Evolutionary conservation across 2,797 vertebrate species (phyloP).

Genomic region (Anabacerthia variegaticeps): DNA sequence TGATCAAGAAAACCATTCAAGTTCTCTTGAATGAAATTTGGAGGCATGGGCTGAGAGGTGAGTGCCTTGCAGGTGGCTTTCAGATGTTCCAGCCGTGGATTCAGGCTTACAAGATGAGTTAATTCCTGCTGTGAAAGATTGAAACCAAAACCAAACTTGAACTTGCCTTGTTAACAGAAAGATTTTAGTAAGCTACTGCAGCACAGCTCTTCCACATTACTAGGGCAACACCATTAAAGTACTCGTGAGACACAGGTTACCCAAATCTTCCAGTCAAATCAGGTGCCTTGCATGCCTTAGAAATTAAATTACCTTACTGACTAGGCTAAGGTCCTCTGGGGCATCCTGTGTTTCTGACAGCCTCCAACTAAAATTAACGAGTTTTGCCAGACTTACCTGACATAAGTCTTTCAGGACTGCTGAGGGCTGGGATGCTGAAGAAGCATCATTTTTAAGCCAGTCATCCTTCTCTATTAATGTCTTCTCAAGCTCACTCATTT

Average conservation of each 20-base stretch:
- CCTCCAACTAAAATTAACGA: neutral
- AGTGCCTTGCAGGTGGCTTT: slow-evolving; percentile 73
- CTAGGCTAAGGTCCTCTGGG: neutral
- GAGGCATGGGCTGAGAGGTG: slow-evolving; percentile 55
- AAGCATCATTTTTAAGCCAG: slow-evolving; percentile 72
- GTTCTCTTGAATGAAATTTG: slow-evolving; percentile 77
- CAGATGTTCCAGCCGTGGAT: slow-evolving; percentile 75
- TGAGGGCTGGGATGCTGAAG: slow-evolving; percentile 55
- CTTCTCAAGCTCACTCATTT: slow-evolving; percentile 80
- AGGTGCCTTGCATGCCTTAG: neutral
- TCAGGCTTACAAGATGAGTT: slow-evolving; percentile 73
- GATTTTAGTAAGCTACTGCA: neutral
- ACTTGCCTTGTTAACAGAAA: neutral
- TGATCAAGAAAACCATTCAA: slow-evolving; percentile 72
- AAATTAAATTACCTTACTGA: neutral
- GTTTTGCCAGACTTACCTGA: slow-evolving; percentile 77
- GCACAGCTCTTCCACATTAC: neutral
- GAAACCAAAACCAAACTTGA: neutral
- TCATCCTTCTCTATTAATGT: slow-evolving; percentile 79
- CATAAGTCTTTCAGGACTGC: slow-evolving; percentile 75
- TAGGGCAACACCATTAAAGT: neutral
- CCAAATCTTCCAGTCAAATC: neutral
- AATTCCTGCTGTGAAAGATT: slow-evolving; percentile 76
- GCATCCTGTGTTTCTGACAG: neutral
- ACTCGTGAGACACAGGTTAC: neutral